phyloP scores from a whole-genome alignment of 2,113 vertebrate species.

The Oostethus manadensis region DNA sequence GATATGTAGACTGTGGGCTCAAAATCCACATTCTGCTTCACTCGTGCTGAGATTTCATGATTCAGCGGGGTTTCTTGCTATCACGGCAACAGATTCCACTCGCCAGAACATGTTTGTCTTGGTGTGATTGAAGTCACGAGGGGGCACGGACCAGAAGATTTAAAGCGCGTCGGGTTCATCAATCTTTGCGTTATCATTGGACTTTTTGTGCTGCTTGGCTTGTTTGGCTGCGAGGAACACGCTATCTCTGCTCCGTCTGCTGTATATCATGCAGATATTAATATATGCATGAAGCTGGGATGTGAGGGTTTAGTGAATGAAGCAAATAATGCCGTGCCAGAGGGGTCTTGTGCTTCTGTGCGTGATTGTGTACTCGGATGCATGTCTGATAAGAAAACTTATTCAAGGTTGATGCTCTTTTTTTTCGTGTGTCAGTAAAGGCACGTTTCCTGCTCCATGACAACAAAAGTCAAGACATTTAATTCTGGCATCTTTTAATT shows the following conservation, averaged over 20 bases:
- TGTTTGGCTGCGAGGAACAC: conserved; percentile 25
- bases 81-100: not conserved
- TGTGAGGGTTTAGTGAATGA: conserved; percentile 24
- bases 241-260: conserved; percentile 23
- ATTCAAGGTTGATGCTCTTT: conserved; percentile 34
- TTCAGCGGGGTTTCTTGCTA: not conserved
- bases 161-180: conserved; percentile 21
- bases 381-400: conserved; percentile 14
- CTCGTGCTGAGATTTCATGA: not conserved
- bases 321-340: conserved; percentile 7
- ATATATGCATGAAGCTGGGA: conserved; percentile 30
- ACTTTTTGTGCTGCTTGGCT: conserved; percentile 24
- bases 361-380: conserved; percentile 8
- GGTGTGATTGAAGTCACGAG: conserved; percentile 18
- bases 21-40: not conserved
- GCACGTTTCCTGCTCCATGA: conserved; percentile 52
- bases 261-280: conserved; percentile 20
- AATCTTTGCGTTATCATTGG: conserved; percentile 27
- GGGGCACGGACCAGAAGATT: conserved; percentile 16
- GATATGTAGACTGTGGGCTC: too few relatives aligned
- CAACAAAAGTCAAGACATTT: conserved; percentile 59
- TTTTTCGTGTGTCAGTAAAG: conserved; percentile 21
- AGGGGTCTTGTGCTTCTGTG: not conserved
- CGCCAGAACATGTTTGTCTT: not conserved
- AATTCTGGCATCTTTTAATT: conserved; percentile 29